Conservation (phyloP, 2,888 invertebrate genomes). For the Empis stercorea region DNA sequence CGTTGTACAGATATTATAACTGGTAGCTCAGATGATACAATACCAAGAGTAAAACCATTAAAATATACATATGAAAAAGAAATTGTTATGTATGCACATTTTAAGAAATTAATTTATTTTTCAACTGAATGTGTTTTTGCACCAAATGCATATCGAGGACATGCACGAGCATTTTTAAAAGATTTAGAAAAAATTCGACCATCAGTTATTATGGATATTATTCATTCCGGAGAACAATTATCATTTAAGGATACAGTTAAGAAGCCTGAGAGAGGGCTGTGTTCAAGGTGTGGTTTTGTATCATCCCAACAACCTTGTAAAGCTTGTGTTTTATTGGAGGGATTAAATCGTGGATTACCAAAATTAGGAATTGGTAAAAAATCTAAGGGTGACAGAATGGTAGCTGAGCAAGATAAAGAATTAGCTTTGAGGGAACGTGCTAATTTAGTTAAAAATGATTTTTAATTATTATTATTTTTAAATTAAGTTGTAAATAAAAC, state of each 20-base stretch:
- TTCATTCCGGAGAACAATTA: conserved; percentile 82
- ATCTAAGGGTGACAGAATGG: conserved; percentile 59
- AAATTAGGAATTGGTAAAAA: conserved; percentile 82
- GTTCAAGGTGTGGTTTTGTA: conserved; percentile 77
- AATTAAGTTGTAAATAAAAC: too few relatives aligned
- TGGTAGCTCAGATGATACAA: conserved; percentile 56
- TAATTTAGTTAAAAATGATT: conserved; percentile 36
- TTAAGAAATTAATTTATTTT: conserved; percentile 90
- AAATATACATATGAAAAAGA: conserved; percentile 98
- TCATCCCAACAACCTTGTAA: conserved; percentile 92
- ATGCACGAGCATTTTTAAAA: conserved; percentile 81
- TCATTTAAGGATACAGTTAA: conserved; percentile 68
- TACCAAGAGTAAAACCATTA: conserved; percentile 88
- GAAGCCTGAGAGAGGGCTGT: conserved; percentile 67
- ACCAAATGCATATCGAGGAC: conserved; percentile 93
- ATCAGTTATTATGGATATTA: conserved; percentile 82
- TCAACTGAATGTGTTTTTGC: conserved; percentile 98
- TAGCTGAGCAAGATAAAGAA: conserved; percentile 41
- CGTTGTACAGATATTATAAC: conserved; percentile 86
- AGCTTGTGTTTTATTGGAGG: conserved; percentile 90
- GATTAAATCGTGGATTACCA: conserved; percentile 85
- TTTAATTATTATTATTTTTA: too few relatives aligned
- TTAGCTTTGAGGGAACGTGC: conserved; percentile 29
- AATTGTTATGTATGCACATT: conserved; percentile 98
- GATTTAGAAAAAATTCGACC: conserved; percentile 91